phyloP scores from a whole-genome alignment of 1,140 invertebrate species.

The Pararge aegeria region DNA sequence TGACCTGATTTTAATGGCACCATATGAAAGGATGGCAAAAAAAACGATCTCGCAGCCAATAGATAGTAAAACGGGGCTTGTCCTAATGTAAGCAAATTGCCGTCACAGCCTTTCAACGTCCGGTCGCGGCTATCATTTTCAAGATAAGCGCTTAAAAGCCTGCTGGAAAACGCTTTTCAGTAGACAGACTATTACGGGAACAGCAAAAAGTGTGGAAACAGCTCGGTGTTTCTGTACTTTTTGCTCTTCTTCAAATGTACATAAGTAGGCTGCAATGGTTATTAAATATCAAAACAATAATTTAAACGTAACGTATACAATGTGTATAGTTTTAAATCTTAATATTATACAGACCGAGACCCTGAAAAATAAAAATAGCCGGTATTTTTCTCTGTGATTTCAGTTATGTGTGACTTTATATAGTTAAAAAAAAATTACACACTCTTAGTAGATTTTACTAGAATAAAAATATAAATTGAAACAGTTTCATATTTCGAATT shows the following conservation, averaged over 20 bases:
- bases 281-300: no score
- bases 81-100: conserved; percentile 78
- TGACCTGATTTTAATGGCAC: neutral
- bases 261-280: no score
- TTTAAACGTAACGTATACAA: no score
- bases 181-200: conserved; percentile 59
- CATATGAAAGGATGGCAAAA: conserved; percentile 4
- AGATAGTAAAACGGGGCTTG: conserved; percentile 51
- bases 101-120: conserved; percentile 71
- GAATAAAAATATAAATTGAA: no score
- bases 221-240: conserved; percentile 51
- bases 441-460: no score
- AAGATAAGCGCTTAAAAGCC: conserved; percentile 78
- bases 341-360: no score
- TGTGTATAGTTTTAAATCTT: no score
- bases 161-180: conserved; percentile 70
- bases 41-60: conserved; percentile 11
- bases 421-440: no score
- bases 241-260: conserved; percentile 39
- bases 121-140: conserved; percentile 74
- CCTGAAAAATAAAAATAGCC: no score
- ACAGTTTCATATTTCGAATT: no score
- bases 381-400: no score
- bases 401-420: no score
- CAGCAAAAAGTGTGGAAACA: conserved; percentile 6